Base-by-base conservation (phyloP, 2,113 vertebrate species). In the Oncorhynchus mykiss region DNA sequence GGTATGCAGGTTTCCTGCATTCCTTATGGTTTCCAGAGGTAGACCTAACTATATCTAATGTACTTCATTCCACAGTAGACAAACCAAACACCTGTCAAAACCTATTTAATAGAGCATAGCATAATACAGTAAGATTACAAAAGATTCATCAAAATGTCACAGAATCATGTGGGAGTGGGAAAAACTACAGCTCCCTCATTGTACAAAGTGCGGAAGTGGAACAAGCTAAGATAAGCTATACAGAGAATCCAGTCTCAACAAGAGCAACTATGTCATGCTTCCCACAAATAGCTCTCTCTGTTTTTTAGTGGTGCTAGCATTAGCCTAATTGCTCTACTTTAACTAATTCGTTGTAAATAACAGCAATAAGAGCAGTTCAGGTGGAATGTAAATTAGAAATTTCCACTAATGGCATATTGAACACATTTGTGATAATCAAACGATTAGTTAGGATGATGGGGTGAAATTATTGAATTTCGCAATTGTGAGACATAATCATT, bases 111-210 rank as follows among this genome's bases (percentile, higher is more conserved):
- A 76, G 69, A 77, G 74, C 16, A 18, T n/a, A 78, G 80, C 65
- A 77, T 78, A 73, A 54, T 67, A 72, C 25, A 9, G 39, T 7
- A 0, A 74, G 62, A 84, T 77, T 80, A 82, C 71, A 80, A 85
- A 86, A 68, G 49, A 84, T 85, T 84, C 14, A 80, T 90, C 79
- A 78, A 84, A 78, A 64, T 84, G 78, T 84, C 83, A 79, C 64
- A 67, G 85, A 78, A 72, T 45, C 39, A 64, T 73, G 81, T 79
- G 78, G 85, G 83, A 86, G 86, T 84, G 72, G 51, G 80, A 82
- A 75, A 74, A 82, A 6, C 71, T 12, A 48, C 64, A 64, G 72
- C 70, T 75, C 77, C 75, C 34, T 60, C 16, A 70, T 54, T 79
- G 70, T 78, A 64, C 12, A 71, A 51, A 80, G 81, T 71, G 73